Base-by-base conservation (phyloP, 2,113 vertebrate species). In the Pungitius pungitius region DNA sequence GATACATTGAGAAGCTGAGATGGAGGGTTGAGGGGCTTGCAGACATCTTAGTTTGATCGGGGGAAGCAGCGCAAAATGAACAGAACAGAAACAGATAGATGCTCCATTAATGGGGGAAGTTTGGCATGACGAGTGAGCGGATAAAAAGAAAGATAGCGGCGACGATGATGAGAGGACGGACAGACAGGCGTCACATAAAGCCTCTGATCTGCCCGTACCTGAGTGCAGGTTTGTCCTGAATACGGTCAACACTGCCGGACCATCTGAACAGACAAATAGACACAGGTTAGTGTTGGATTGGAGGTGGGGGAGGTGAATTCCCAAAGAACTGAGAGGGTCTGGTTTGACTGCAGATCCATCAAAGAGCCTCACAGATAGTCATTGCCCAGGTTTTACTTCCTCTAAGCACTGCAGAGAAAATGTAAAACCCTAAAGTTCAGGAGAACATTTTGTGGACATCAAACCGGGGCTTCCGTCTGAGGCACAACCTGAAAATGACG, bases 191-290 rank as follows among this genome's bases (percentile, higher is more conserved):
- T 76, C 77, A 91, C 85, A 91, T 30, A 56, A 69, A 88, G 87
- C 79, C 86, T 77, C 61, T 18, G 68, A 80, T 91, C 88, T 87
- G 86, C 87, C 83, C 82, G 26, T 94, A 94, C 93, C 92, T 94
- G 92, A 57, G 72, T 83, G 84, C 70, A 90, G 78, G 83, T 86
- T 93, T 69, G 87, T 93, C 90, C 74, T 91, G 91, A 88, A 93
- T 57, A 86, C 87, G 39, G 92, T 93, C 84, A 94, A 78, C 57
- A 92, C 87, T 60, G 90, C 90, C 55, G 75, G 90, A 56, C 86
- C 90, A 87, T 91, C 92, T 93, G 80, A 77, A 87, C 76, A 83
- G 47, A 87, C 67, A 85, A 40, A 82, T 30, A 84, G 24, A 88
- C 49, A 84, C 15, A 47, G 60, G 73, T 70, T 86, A 84, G 57